phyloP scores from a whole-genome alignment of 2,888 invertebrate species.

The Acrobasis repandana region DNA sequence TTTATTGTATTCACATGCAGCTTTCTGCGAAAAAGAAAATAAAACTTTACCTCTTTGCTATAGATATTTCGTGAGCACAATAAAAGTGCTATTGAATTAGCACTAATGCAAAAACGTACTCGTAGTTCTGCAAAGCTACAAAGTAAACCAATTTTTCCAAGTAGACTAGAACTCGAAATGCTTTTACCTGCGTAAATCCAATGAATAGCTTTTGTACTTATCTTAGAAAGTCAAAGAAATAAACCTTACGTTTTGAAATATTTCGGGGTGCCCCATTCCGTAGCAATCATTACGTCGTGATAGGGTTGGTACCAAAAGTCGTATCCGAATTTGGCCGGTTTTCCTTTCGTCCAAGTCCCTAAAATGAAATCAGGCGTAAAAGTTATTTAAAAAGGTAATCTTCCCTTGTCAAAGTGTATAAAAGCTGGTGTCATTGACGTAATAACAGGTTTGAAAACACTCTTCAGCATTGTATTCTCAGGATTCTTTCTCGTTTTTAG shows the following conservation, averaged over 20 bases:
- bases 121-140: slow-evolving; percentile 9
- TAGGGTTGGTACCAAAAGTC: slow-evolving; percentile 99
- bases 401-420: slow-evolving; percentile 37
- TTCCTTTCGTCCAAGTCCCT: slow-evolving; percentile 90
- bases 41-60: no score
- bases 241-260: slow-evolving; percentile 86
- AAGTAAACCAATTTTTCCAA: slow-evolving; percentile 25
- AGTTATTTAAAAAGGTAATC: slow-evolving; percentile 30
- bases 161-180: slow-evolving; percentile 13
- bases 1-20: neutral
- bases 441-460: no score
- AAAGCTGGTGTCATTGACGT: slow-evolving; percentile 16
- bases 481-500: no score
- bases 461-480: no score
- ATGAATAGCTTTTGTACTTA: slow-evolving; percentile 12
- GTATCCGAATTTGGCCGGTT: slow-evolving; percentile 90
- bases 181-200: slow-evolving; percentile 5
- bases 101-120: neutral
- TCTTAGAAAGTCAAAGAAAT: slow-evolving; percentile 19
- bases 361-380: slow-evolving; percentile 30
- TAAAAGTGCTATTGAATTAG: neutral
- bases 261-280: slow-evolving; percentile 96
- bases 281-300: slow-evolving; percentile 93
- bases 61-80: neutral
- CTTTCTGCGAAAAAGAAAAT: neutral